These are phyloP conservation scores for Metopia argyrocephala DNA, from an alignment of 2,888 invertebrate genomes.

Conservation along the genomic window DNA sequence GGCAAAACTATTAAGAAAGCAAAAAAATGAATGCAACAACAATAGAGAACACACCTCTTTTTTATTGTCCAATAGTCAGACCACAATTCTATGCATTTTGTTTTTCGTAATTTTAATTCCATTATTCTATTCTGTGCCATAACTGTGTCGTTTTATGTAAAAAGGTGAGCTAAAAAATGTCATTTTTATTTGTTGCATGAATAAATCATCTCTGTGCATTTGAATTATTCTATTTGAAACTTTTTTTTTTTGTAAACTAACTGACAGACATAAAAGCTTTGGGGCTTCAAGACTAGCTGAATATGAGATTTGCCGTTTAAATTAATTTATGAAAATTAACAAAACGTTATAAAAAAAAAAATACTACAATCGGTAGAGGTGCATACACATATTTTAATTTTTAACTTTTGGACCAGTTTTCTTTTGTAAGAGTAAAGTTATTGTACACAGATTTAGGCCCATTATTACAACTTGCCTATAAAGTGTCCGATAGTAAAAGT, in stretches of 20 bases:
- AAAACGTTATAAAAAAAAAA: background rate
- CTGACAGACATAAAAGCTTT: background rate
- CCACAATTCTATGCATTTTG: constrained; percentile 29
- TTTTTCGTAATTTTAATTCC: background rate
- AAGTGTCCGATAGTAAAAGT: too few species aligned
- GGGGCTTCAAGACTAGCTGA: background rate
- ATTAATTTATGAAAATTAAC: background rate
- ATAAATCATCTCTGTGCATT: constrained; percentile 35
- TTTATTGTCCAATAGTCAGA: constrained; percentile 31
- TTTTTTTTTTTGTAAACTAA: background rate
- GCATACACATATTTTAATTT: too few species aligned
- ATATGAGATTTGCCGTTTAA: background rate
- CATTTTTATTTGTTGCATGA: constrained; percentile 32
- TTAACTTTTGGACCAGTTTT: too few species aligned
- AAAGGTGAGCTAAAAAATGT: constrained; percentile 26
- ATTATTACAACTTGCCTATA: too few species aligned
- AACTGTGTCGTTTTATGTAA: too few species aligned
- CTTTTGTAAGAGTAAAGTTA: too few species aligned
- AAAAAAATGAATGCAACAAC: background rate
- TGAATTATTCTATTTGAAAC: constrained; percentile 19
- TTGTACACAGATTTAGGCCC: too few species aligned
- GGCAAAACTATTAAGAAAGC: background rate
- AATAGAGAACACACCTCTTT: constrained; percentile 51
- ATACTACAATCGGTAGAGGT: too few species aligned
- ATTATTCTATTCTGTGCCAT: too few species aligned